Base-by-base conservation (phyloP, 2,113 vertebrate genomes). In the Apaloderma vittatum region DNA sequence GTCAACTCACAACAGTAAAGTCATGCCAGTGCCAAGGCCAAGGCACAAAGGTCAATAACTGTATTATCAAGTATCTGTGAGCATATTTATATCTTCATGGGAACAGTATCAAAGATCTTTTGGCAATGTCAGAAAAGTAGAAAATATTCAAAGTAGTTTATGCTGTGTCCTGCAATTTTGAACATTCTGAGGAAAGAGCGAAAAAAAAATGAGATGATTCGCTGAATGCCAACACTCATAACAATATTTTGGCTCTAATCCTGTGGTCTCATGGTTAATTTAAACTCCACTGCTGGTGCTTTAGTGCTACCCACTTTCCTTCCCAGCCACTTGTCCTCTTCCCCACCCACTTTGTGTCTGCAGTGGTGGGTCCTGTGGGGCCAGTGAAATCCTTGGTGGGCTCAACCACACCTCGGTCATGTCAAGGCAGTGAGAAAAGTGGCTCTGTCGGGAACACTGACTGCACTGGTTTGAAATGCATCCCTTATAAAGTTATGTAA, bases 401-500 rank as follows among this genome's bases (percentile, higher is more conserved):
- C 55, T 77, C 59, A 51, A 9, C 7, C 17, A 21, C 40, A 61
- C 12, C 36, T 43, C 7, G 2, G 15, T 21, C 51, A 37, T 0
- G 0, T 29, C 3, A 3, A 74, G 34, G 34, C 0, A 1, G 34
- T 26, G 27, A 81, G 6, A 55, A 75, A 66, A 67, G 19, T 67
- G 40, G 15, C 32, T 54, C 17, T 48, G 46, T 45, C 30, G 43
- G 68, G 29, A 86, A 73, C 32, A 62, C 19, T 45, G 54, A 22
- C 57, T 79, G n/a, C 2, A 1, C 62, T 72, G 63, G 13, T 32
- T 61, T 79, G 71, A 92, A 85, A 93, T 36, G 51, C 48, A 46
- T 70, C 74, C 79, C 37, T 46, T 32, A 30, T 19, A 26, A 45
- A 85, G 58, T 94, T 97, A 92, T 26, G 34, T 94, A 92, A 92